Base-by-base conservation (phyloP, 1,140 invertebrate species). In the Semibalanus balanoides region DNA sequence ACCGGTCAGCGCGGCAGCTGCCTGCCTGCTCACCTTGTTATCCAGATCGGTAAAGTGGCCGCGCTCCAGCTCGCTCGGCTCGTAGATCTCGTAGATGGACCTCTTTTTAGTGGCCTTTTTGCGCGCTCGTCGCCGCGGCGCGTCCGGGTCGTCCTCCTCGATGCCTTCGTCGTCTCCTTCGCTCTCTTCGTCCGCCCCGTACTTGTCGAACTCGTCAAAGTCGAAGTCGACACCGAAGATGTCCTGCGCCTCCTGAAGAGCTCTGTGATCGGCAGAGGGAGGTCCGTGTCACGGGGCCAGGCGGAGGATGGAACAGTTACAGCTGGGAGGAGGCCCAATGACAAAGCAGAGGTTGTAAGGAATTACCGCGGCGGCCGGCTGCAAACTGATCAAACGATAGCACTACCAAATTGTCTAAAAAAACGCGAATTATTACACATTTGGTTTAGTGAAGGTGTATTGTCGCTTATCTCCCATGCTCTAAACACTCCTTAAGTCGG, bases 181-280 rank as follows among this genome's bases (percentile, higher is more conserved):
- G 70, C 75, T 92, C 86, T 75, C 92, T 86, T 75, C 92, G 89
- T 76, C 92, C 14, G 94, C 92, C 29, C 90, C 94, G 84, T 93
- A 94, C 82, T 94, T 92, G 31, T 91, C 90, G 85, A 98, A 95
- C 79, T 97, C 95, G 78, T 96, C 93, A 84, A 92, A 97, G 84
- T 99, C 96, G 86, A 98, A 98, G 83, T 98, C 95, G 22, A 98
- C 95, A 76, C 97, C 97, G 84, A 99, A 99, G 79, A 98, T 97
- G 82, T 99, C 97, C 85, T 98, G 96, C 75, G 97, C 97, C 85
- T 99, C 95, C 89, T 98, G 96, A 35, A 98, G 84, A 0, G 94
- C 93, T 3, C 92, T 93, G 82, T 30, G 77, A 76, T 73, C 40
- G 35, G 5, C 35, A 40, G 35, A 40, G 35, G 5, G 17, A 17